Evolutionary conservation across 2,888 invertebrate species (phyloP), one percentile per base, ranked within the genome.

Genomic region (Camponotus fellah): DNA sequence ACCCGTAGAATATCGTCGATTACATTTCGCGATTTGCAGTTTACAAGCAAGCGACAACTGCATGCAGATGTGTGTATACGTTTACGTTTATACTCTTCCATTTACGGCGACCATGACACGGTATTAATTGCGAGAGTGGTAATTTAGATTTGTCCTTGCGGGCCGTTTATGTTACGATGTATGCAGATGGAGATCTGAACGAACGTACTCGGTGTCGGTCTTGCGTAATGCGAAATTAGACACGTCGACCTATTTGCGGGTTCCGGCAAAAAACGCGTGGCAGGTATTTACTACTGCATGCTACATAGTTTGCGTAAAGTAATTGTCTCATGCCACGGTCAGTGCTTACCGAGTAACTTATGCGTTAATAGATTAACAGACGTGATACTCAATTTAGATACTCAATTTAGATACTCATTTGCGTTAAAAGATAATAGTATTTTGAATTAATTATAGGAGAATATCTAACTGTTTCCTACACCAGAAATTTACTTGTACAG

Each of bases 151-250:
- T 58, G 84, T 46, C 83, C 83, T 85, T 85, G 84, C 49, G 56
- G 34, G n/a, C 8, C 69, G 46, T n/a, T 68, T 40, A 34, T 68
- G 26, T 82, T 82, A 82, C 84, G 64, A 56, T 49, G 46, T 84
- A 56, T 65, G 64, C 58, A 71, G 65, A 64, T 76, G 68, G 34
- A 62, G 71, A 76, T 76, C 64, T 32, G 76, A 76, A 83, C 76
- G 65, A 37, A 56, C 83, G 69, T 69, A 58, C 56, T 40, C 58
- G 69, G 84, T 71, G 58, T 56, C 69, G 32, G 62, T 40, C 40
- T 83, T 85, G 69, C 84, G 84, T 83, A 85, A 85, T 68, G 26
- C 65, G 76, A 76, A 85, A 84, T 84, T 65, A 65, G 84, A 85
- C 40, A 76, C 83, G 64, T 32, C 69, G 75, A 64, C 75, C 69